phyloP scores from a whole-genome alignment of 2,888 invertebrate species.

The Bedellia somnulentella region DNA sequence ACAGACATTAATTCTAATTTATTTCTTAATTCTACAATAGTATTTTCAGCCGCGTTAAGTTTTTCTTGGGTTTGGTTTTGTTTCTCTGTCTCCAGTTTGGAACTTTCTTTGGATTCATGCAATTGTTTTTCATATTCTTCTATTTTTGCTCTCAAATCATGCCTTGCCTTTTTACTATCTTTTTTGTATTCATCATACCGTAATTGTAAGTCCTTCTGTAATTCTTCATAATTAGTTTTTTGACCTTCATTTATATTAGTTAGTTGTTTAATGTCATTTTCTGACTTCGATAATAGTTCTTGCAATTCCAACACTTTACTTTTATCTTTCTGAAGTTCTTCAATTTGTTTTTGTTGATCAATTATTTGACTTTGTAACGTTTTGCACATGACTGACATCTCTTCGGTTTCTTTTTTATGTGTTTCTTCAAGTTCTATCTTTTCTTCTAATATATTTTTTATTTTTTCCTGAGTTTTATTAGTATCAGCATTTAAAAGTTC shows the following conservation, averaged over 20 bases:
- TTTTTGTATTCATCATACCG: constrained; percentile 46
- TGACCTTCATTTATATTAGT: constrained; percentile 48
- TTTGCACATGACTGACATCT: constrained; percentile 30
- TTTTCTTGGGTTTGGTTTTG: constrained; percentile 34
- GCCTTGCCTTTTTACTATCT: constrained; percentile 49
- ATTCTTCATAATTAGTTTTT: constrained; percentile 47
- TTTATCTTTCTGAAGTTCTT: constrained; percentile 30
- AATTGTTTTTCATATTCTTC: constrained; percentile 52
- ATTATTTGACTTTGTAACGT: constrained; percentile 25
- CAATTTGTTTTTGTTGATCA: constrained; percentile 31
- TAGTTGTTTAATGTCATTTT: constrained; percentile 43
- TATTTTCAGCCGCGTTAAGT: constrained; percentile 32
- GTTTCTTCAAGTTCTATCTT: constrained; percentile 32
- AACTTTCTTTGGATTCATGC: constrained; percentile 33
- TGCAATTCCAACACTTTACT: constrained; percentile 42
- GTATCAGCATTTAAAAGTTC: constrained; percentile 26
- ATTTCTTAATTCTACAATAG: constrained; percentile 33
- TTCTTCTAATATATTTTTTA: constrained; percentile 32
- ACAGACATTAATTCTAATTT: constrained; percentile 42
- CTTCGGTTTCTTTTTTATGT: constrained; percentile 33
- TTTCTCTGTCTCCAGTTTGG: constrained; percentile 35
- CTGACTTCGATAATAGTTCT: constrained; percentile 37
- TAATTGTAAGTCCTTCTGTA: constrained; percentile 39
- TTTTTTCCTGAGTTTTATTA: constrained; percentile 26
- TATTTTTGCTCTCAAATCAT: constrained; percentile 58